Evolutionary conservation across 2,888 invertebrate species (phyloP), one percentile per base, ranked within the genome.

Genomic region (Allygus modestus): DNA sequence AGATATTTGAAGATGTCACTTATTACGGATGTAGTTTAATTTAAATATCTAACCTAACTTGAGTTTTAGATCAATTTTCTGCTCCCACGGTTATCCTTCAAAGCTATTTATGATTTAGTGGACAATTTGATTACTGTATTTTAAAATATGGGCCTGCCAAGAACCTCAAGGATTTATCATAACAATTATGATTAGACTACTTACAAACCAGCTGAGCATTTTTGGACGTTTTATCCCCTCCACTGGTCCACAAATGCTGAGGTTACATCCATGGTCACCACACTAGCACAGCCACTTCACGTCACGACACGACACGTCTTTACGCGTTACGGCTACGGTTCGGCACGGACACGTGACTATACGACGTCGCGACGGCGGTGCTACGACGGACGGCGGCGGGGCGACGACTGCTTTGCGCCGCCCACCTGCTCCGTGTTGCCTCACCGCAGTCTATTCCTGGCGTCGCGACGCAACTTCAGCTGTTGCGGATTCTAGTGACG

Each of bases 121-220:
- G n/a, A n/a, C n/a, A n/a, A n/a, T n/a, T n/a, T n/a, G n/a, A n/a
- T n/a, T n/a, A n/a, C n/a, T n/a, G n/a, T n/a, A n/a, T n/a, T n/a
- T n/a, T n/a, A n/a, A n/a, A n/a, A n/a, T n/a, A n/a, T n/a, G n/a
- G n/a, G n/a, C n/a, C n/a, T n/a, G n/a, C n/a, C n/a, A n/a, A n/a
- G n/a, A n/a, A n/a, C n/a, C n/a, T n/a, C n/a, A n/a, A n/a, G n/a
- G n/a, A n/a, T n/a, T n/a, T n/a, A n/a, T n/a, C n/a, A n/a, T n/a
- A n/a, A n/a, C n/a, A n/a, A n/a, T n/a, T n/a, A n/a, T n/a, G 9
- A 37, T 37, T 9, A 37, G 37, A 17, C 9, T 79, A 79, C 79
- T 79, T 79, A 79, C 79, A 79, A 79, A 79, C 79, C 79, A 79
- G 37, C 79, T 79, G 79, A 79, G 79, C 79, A 79, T 79, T 33